Percentiles rank a stretch among this genome's conserved stretches.
phyloP scores from a whole-genome alignment of 2,888 invertebrate genomes.

The Argyresthia goedartella region DNA sequence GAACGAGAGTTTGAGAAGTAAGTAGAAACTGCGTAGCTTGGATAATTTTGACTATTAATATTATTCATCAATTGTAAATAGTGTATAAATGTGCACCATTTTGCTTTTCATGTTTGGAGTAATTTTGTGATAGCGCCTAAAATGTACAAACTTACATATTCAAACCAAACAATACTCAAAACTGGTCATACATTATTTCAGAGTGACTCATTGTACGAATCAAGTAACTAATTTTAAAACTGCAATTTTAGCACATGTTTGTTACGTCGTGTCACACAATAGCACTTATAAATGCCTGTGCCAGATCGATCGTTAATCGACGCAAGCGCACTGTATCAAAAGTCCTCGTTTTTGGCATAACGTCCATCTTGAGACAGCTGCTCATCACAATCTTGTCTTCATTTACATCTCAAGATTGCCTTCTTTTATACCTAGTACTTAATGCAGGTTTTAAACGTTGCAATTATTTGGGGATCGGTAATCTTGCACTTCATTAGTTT shows the following conservation, averaged over 20 bases:
- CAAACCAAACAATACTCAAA: background rate
- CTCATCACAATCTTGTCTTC: background rate
- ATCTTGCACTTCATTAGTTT: too few species aligned
- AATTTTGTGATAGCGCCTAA: background rate
- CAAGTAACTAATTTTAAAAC: background rate
- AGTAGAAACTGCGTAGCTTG: conserved; percentile 22
- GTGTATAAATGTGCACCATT: too few species aligned
- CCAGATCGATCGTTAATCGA: conserved; percentile 23
- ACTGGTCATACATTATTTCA: background rate
- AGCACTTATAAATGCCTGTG: conserved; percentile 31
- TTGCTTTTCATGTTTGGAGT: too few species aligned
- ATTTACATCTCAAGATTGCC: background rate
- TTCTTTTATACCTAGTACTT: too few species aligned
- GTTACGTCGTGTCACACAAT: conserved; percentile 13
- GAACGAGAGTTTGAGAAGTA: conserved; percentile 66
- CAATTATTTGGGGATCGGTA: too few species aligned
- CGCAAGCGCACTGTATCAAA: conserved; percentile 28
- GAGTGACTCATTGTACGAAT: background rate
- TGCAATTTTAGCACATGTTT: background rate
- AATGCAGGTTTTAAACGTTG: too few species aligned
- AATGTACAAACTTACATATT: background rate
- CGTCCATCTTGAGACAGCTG: background rate
- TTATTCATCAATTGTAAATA: too few species aligned
- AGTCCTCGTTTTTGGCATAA: conserved; percentile 35
- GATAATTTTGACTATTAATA: background rate